These are phyloP conservation scores for Spermophilus dauricus DNA, from an alignment of 2,113 vertebrate species.

Conservation along the genomic window DNA sequence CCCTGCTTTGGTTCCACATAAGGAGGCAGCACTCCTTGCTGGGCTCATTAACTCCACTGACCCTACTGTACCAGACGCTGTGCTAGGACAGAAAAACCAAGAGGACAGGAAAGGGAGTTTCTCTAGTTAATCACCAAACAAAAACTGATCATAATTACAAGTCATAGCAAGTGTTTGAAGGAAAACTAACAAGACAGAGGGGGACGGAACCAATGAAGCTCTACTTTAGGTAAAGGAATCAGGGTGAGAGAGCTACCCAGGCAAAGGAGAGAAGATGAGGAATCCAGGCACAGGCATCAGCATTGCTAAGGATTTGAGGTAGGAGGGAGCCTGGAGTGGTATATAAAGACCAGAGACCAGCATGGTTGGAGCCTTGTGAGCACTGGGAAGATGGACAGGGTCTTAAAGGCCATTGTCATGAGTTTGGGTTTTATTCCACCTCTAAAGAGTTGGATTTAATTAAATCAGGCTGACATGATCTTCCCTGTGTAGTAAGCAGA, in stretches of 20 bases:
- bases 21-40: neutral
- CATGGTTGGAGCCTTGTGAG: neutral
- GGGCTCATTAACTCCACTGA: neutral
- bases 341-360: neutral
- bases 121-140: neutral
- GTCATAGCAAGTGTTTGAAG: neutral
- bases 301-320: neutral
- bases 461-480: neutral
- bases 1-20: neutral
- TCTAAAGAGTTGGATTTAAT: neutral
- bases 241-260: neutral
- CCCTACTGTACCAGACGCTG: neutral
- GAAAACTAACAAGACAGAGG: neutral
- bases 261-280: too few species aligned
- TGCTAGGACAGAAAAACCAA: neutral
- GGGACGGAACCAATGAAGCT: neutral
- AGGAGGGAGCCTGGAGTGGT: neutral
- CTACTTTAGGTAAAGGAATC: neutral
- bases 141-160: neutral
- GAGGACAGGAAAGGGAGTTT: neutral
- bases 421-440: neutral
- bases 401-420: neutral
- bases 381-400: neutral
- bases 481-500: neutral
- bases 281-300: too few species aligned